These are phyloP conservation scores for Stenodema calcarata DNA, from an alignment of 2,888 invertebrate genomes.

Conservation along the genomic window DNA sequence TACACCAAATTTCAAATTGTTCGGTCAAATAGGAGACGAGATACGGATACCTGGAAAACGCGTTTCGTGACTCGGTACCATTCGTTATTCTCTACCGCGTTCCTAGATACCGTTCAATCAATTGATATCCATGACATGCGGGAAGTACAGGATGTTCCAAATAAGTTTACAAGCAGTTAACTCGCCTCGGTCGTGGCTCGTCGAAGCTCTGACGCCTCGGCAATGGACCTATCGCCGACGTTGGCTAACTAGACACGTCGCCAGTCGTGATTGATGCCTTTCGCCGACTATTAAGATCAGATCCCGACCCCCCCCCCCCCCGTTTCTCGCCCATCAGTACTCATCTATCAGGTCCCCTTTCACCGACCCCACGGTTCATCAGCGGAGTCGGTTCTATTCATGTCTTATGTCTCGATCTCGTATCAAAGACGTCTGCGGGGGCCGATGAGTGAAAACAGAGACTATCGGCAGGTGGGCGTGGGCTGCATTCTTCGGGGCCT, in stretches of 20 bases:
- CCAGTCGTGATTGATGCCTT: not conserved
- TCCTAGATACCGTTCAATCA: too few species aligned
- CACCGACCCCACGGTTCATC: not conserved
- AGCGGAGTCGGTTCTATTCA: not conserved
- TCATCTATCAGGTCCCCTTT: not conserved
- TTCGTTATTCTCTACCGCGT: too few species aligned
- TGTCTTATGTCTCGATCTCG: not conserved
- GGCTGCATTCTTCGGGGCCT: too few species aligned
- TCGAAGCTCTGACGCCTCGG: not conserved
- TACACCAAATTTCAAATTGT: too few species aligned
- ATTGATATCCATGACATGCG: too few species aligned
- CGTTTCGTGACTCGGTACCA: too few species aligned
- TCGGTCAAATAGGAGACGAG: too few species aligned
- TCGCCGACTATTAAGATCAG: not conserved
- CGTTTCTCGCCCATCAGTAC: not conserved
- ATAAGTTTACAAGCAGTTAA: not conserved
- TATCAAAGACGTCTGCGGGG: not conserved
- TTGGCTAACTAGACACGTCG: not conserved
- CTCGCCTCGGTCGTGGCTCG: not conserved
- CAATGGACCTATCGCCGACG: not conserved
- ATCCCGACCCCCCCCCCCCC: not conserved
- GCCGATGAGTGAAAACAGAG: not conserved
- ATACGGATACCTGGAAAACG: too few species aligned
- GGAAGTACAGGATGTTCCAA: not conserved
- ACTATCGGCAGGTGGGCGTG: not conserved